Base-by-base conservation (phyloP, 2,113 vertebrate genomes). In the Dromaius novaehollandiae region DNA sequence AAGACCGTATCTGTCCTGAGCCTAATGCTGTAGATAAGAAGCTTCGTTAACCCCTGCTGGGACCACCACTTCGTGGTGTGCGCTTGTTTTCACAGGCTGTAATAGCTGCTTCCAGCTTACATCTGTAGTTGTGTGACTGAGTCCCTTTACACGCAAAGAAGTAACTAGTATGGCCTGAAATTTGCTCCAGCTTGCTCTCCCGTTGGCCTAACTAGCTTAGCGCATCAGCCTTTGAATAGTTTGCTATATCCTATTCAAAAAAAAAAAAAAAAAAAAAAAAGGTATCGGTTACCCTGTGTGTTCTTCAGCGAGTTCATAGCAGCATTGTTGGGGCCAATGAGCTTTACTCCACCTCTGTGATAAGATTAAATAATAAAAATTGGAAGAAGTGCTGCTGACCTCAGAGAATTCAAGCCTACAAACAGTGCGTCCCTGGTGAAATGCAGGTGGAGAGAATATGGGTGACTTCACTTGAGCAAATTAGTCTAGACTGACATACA, bases 211-310 rank as follows among this genome's bases (percentile, higher is more conserved):
- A 46, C 44, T 46, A 46, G 44, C 14, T 46, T 46, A 46, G 15
- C 44, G 16, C 44, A 46, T 32, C 56, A 58, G 30, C 9, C 56
- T 32, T 77, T 82, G 21, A 21, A 11, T 61, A 10, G 7, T 20
- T 34, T 89, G 69, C 21, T 2, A 2, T 4, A 6, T 25, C 26
- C 20, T 32, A 6, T 25, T 40, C 36, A 11, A 2, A 17, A 38
- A 36, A 36, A 69, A 38, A 28, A 50, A 19, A 4, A 55, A n/a
- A n/a, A n/a, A 56, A 32, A 11, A 32, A 56, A 56, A 56, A 56
- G 7, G 32, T 18, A 24, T 5, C 9, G 10, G n/a, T 42, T 34
- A 20, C 8, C 1, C 6, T 13, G 5, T 30, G 13, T 0, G 3
- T 6, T 36, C 36, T 64, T 76, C 24, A 42, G 56, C 34, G 64